Evolutionary conservation across 1,140 invertebrate species (phyloP).

Genomic region (Oscheius sp.): DNA sequence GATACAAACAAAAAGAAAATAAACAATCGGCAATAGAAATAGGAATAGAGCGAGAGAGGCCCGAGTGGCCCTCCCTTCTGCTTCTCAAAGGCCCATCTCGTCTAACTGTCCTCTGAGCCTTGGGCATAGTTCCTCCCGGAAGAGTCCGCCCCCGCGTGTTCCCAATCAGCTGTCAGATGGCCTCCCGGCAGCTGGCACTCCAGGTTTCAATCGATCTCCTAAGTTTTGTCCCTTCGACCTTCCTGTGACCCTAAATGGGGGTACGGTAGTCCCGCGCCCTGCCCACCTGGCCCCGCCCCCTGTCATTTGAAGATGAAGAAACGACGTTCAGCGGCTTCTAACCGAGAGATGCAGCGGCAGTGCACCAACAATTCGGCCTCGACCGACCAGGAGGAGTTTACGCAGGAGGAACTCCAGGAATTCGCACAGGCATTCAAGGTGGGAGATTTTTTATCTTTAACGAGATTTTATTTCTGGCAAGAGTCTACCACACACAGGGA

Average conservation of each 20-base stretch:
- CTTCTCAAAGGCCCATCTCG: no score
- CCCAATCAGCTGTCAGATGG: no score
- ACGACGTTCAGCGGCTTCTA: neutral
- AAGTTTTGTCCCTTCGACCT: neutral
- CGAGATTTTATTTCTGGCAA: no score
- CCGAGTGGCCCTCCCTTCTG: no score
- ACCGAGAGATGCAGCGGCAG: conserved; percentile 49
- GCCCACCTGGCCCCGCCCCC: neutral
- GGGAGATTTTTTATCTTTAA: no score
- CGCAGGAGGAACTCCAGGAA: conserved; percentile 58
- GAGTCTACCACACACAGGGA: no score
- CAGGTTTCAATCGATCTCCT: neutral
- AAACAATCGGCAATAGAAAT: no score
- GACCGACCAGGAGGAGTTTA: conserved; percentile 58
- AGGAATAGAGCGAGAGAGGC: no score
- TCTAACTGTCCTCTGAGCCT: no score
- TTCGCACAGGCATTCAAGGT: conserved; percentile 60
- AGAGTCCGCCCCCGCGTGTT: no score
- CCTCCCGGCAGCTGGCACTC: neutral
- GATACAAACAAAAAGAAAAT: no score
- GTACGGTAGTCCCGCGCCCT: neutral
- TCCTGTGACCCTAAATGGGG: neutral
- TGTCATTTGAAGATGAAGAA: neutral
- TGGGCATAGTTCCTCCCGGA: no score
- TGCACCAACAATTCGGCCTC: conserved; percentile 49